Conservation (phyloP, 2,113 vertebrate genomes). For the Paratilapia polleni region DNA sequence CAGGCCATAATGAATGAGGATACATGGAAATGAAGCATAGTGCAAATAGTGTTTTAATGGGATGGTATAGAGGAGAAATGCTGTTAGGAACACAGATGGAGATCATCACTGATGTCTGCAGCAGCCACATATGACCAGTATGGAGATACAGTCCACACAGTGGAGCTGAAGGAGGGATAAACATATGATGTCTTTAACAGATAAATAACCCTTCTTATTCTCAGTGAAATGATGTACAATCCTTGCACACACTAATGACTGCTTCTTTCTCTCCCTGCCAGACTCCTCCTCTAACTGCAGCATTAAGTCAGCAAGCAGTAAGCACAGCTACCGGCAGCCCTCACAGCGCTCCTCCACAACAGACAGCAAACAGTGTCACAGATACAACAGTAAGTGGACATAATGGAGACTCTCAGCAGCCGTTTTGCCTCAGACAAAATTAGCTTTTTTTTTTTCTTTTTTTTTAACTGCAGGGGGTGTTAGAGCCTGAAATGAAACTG, state of each 20-base stretch:
- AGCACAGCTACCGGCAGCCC: constrained; percentile 1
- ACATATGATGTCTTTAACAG: background rate
- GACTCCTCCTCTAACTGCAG: constrained; percentile 48
- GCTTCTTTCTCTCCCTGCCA: constrained; percentile 25
- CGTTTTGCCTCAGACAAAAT: background rate
- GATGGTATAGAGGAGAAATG: background rate
- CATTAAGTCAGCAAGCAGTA: constrained; percentile 38
- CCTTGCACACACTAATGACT: background rate
- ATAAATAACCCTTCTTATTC: background rate
- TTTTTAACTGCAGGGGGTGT: constrained; percentile 21
- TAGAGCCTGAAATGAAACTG: constrained; percentile 12
- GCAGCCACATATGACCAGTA: background rate
- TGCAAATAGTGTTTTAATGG: constrained; percentile 60
- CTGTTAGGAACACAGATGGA: constrained; percentile 38
- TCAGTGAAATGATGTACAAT: background rate
- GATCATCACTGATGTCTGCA: constrained; percentile 13
- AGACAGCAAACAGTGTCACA: constrained; percentile 17
- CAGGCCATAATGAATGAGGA: constrained; percentile 14
- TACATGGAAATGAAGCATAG: constrained; percentile 31
- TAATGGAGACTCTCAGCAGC: background rate
- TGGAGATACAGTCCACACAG: background rate
- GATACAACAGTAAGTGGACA: constrained; percentile 2
- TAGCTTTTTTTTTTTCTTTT: background rate
- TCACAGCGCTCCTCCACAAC: constrained; percentile 26
- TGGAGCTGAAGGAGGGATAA: background rate